Evolutionary conservation across 2,797 vertebrate species (phyloP).

Genomic region (Darevskia mixta): DNA sequence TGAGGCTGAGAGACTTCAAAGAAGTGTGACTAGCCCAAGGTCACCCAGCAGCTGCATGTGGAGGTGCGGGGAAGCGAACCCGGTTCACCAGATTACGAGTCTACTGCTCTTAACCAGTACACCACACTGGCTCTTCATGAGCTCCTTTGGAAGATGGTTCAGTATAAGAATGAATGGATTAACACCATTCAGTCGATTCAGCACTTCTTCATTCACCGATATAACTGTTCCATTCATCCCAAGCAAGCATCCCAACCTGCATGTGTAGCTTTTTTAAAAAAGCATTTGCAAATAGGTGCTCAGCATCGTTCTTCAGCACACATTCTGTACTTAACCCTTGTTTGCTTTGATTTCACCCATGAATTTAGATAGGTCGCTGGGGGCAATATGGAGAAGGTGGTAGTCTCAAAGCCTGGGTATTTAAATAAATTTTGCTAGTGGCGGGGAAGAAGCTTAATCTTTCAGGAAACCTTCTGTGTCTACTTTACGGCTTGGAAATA

Average conservation of each 20-base stretch:
- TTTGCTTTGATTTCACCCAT: slow-evolving; percentile 31
- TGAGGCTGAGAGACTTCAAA: no score
- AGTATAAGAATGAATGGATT: background rate
- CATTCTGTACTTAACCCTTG: background rate
- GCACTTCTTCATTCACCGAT: background rate
- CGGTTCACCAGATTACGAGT: no score
- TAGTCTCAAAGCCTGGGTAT: slow-evolving; percentile 46
- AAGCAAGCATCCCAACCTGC: background rate
- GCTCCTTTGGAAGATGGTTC: background rate
- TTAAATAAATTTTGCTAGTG: slow-evolving; percentile 43
- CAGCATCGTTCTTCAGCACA: background rate
- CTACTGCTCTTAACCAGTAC: no score
- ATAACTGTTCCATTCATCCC: background rate
- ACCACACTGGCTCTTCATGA: no score
- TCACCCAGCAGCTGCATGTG: no score
- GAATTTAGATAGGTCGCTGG: background rate
- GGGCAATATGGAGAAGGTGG: slow-evolving; percentile 2
- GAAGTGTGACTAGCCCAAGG: no score
- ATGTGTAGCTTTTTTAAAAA: background rate
- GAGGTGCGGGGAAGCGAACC: no score
- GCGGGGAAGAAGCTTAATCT: slow-evolving; percentile 51
- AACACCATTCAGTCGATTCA: background rate
- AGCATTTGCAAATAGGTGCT: background rate
- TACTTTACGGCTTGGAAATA: slow-evolving; percentile 68
- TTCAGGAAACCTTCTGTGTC: slow-evolving; percentile 51